A percentile compares a stretch with the other conserved stretches of the same genome.
Evolutionary conservation across 2,888 invertebrate genomes (phyloP).

Genomic region (Trypoxylon attenuatum): DNA sequence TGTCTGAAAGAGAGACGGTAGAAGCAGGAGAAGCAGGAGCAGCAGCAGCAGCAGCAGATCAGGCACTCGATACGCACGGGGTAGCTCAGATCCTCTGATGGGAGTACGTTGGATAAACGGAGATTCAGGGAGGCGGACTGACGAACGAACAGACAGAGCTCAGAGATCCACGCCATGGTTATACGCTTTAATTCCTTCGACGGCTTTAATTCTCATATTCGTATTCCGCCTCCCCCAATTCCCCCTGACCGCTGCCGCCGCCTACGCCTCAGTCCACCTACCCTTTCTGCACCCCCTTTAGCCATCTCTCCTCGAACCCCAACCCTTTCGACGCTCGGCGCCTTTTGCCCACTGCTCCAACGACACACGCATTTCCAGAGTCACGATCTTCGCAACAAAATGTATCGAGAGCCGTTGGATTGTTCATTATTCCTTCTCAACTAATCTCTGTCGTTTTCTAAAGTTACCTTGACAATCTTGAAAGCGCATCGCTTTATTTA

Average conservation of each 20-base stretch:
- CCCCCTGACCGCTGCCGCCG: conserved; percentile 42
- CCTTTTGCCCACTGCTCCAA: conserved; percentile 54
- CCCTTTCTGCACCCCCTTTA: conserved; percentile 33
- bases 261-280: conserved; percentile 40
- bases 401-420: neutral
- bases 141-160: conserved; percentile 56
- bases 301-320: conserved; percentile 46
- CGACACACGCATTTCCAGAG: conserved; percentile 58
- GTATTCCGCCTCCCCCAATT: conserved; percentile 63
- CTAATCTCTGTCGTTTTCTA: neutral
- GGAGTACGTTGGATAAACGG: conserved; percentile 46
- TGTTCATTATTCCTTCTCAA: neutral
- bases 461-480: neutral
- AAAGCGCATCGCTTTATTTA: neutral
- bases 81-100: conserved; percentile 42
- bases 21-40: conserved; percentile 10
- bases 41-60: no score
- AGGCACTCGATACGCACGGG: conserved; percentile 67
- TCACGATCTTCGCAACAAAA: conserved; percentile 29
- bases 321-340: conserved; percentile 52
- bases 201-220: conserved; percentile 74
- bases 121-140: conserved; percentile 38
- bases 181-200: conserved; percentile 74
- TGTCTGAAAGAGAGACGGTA: neutral
- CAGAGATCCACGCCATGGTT: conserved; percentile 62